phyloP scores from a whole-genome alignment of 2,888 invertebrate species.

The Nudaria mundana region DNA sequence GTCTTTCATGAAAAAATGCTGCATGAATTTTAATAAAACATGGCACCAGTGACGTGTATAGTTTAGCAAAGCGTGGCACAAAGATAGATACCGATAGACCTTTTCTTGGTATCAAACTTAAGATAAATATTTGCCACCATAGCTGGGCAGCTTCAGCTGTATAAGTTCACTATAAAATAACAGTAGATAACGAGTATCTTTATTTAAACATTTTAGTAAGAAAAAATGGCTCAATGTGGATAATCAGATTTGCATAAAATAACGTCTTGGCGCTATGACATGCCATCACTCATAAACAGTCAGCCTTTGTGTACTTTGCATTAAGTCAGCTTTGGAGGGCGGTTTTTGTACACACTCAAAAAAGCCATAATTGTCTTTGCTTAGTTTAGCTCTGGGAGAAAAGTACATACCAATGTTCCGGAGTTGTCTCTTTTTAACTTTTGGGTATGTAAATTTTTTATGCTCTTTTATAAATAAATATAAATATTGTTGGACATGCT shows the following conservation, averaged over 20 bases:
- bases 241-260: slow-evolving; percentile 22
- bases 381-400: background rate
- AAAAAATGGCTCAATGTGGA: slow-evolving; percentile 13
- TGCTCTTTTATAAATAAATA: background rate
- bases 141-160: background rate
- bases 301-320: slow-evolving; percentile 29
- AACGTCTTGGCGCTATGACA: slow-evolving; percentile 10
- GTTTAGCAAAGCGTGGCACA: too few relatives aligned
- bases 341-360: slow-evolving; percentile 6
- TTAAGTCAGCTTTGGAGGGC: slow-evolving; percentile 18
- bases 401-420: background rate
- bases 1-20: too few relatives aligned
- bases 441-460: background rate
- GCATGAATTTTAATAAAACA: too few relatives aligned
- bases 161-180: background rate
- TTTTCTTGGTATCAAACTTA: too few relatives aligned
- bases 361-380: too few relatives aligned
- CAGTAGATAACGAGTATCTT: too few relatives aligned
- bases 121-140: background rate
- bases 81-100: too few relatives aligned
- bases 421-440: background rate
- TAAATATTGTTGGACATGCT: too few relatives aligned
- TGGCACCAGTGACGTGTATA: too few relatives aligned
- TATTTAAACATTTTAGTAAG: slow-evolving; percentile 1
- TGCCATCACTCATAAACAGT: slow-evolving; percentile 11